A percentile compares a stretch with the other conserved stretches of the same genome.
Evolutionary conservation across 2,888 invertebrate species (phyloP).

Genomic region (Netelia melanura): DNA sequence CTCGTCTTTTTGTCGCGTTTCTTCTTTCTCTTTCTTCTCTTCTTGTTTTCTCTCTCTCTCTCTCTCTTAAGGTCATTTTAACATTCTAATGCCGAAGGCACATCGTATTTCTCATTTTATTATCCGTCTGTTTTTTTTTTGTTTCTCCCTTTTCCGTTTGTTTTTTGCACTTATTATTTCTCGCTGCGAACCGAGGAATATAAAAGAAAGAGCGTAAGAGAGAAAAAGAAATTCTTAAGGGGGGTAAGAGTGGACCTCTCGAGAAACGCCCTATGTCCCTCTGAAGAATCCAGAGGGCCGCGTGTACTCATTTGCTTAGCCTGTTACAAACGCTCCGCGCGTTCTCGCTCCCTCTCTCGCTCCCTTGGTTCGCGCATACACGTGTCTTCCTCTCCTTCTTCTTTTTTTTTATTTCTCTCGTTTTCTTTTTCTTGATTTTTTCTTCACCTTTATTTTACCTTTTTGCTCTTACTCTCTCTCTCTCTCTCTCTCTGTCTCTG

Average conservation of each 20-base stretch:
- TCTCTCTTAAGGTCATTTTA: conserved; percentile 11
- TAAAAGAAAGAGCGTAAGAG: conserved; percentile 38
- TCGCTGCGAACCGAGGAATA: conserved; percentile 1
- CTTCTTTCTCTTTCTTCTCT: neutral
- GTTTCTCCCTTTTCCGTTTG: conserved; percentile 10
- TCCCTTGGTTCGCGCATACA: neutral
- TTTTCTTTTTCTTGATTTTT: conserved; percentile 13
- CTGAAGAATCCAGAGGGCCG: conserved; percentile 78
- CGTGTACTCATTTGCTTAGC: conserved; percentile 80
- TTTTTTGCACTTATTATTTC: neutral
- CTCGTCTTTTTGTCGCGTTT: conserved; percentile 23
- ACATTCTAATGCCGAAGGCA: conserved; percentile 21
- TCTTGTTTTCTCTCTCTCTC: conserved; percentile 22
- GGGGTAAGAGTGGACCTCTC: conserved; percentile 75
- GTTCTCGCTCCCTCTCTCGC: conserved; percentile 37
- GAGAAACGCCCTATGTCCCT: conserved; percentile 77
- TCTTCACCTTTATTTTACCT: neutral
- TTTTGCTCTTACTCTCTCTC: neutral
- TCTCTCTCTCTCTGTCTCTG: conserved; percentile 15
- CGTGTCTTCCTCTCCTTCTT: neutral
- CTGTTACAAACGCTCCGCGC: conserved; percentile 74
- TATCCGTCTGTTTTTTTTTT: conserved; percentile 8
- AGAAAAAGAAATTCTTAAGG: conserved; percentile 61
- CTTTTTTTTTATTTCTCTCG: conserved; percentile 27
- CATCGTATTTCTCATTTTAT: neutral